Base-by-base conservation (phyloP, 2,888 invertebrate species). In the Lepidochrysops patricia region DNA sequence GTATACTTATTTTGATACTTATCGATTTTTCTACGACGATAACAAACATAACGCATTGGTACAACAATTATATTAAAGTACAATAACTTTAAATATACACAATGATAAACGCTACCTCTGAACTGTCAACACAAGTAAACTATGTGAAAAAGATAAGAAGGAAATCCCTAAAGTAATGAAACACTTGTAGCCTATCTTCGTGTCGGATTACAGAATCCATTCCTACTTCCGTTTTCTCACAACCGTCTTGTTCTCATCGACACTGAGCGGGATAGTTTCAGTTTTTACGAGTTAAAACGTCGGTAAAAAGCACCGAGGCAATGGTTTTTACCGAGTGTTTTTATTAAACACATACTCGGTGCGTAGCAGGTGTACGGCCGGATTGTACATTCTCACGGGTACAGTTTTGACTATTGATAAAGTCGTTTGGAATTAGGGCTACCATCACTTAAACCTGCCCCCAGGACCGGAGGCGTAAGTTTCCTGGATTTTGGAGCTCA, bases 371-470 rank as follows among this genome's bases (percentile, higher is more conserved):
- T 85, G 85, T 43, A 43, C 43, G 43, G 68, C 68, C 70, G 70
- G 70, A 72, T 67, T 66, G 63, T 68, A 69, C 72, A 74, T 80
- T 84, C 82, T 80, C 82, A 83, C 75, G 79, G 73, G 65, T 71
- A 68, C 50, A 59, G 32, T 43, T 48, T 60, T 60, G 26, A 58
- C 50, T 58, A n/a, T 48, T n/a, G 34, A 48, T 50, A 32, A 58
- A 50, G 58, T 57, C 29, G 29, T 23, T 12, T 3, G 12, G 12
- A 9, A 19, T 43, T 43, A 9, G 4, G 23, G 12, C 19, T 23
- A 1, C 9, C 9, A 23, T 1, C 9, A 43, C 1, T 7, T n/a
- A n/a, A n/a, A n/a, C n/a, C n/a, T n/a, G n/a, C n/a, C n/a, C n/a
- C n/a, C n/a, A n/a, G n/a, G n/a, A n/a, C n/a, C n/a, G n/a, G n/a